A percentile compares a stretch with the other conserved stretches of the same genome.
phyloP scores from a whole-genome alignment of 2,113 vertebrate species.

The Poicephalus gulielmi region DNA sequence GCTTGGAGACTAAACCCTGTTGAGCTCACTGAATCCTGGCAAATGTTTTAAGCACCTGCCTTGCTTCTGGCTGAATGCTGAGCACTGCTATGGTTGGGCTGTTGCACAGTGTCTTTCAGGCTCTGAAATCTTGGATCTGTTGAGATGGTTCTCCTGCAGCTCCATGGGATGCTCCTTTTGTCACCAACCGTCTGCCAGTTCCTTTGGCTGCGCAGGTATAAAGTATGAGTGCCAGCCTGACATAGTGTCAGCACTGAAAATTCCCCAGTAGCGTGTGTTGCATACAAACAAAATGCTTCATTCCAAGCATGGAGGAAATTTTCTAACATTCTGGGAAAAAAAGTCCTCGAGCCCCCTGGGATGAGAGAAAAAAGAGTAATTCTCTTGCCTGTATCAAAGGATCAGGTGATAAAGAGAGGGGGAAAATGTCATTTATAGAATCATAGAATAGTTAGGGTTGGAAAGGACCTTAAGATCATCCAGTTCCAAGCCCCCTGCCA shows the following conservation, averaged over 20 bases:
- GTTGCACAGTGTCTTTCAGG: not conserved
- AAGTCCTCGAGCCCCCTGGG: not conserved
- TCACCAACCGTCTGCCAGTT: constrained; percentile 7
- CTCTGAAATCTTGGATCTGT: not conserved
- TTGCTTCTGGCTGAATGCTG: constrained; percentile 34
- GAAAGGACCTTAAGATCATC: not conserved
- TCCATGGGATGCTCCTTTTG: constrained; percentile 12
- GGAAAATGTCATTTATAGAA: not conserved
- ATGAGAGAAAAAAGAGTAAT: not conserved
- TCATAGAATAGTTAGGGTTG: not conserved
- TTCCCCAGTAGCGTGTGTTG: not conserved
- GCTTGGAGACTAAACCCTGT: not conserved
- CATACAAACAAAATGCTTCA: constrained; percentile 1
- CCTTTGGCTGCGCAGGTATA: not conserved
- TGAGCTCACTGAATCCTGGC: constrained; percentile 13
- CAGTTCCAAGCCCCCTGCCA: not conserved
- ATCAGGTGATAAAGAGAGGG: not conserved
- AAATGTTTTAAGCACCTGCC: constrained; percentile 23
- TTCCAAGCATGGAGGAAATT: not conserved
- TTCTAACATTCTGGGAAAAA: not conserved
- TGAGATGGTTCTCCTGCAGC: not conserved
- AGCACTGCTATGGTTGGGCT: not conserved
- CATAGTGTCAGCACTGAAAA: not conserved
- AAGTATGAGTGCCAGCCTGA: not conserved
- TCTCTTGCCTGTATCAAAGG: not conserved